Evolutionary conservation across 1,140 invertebrate species (phyloP), one percentile per base, ranked within the genome.

Genomic region (Lepidurus packardi): DNA sequence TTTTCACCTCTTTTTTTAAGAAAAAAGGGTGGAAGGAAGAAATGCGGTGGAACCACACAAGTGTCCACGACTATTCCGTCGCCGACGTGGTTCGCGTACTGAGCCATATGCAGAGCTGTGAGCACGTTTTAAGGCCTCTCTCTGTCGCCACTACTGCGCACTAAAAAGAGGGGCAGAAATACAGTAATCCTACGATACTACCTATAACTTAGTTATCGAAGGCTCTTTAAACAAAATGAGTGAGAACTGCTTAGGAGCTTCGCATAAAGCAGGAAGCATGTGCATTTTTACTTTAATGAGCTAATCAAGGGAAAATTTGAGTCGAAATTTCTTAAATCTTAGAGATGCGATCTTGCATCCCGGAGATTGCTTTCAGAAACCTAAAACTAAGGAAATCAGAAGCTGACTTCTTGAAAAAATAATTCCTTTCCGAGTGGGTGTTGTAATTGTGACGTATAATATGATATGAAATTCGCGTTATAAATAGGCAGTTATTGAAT

Each of bases 91-190:
- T 21, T 65, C 53, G 21, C 21, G 21, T 65, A 65, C 53, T 65
- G 53, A 21, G 53, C 53, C 21, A 11, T 65, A 21, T 65, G 21
- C 53, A 13, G 53, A 3, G 13, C 13, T 7, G 53, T 65, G 16
- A 65, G 9, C 16, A n/a, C 53, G 13, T 65, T 65, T 65, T 65
- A 65, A 65, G 16, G 13, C 53, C 53, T 65, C 7, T 13, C 34
- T 7, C 53, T 65, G 53, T 65, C 53, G 53, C 53, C 53, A 65
- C 53, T 65, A 65, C 53, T 65, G 53, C 53, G 53, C 53, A 65
- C 13, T 65, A 65, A 13, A 65, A 65, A 7, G 16, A 65, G 53
- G 53, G 53, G 53, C 6, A 13, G 21, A 65, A 65, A 65, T 21
- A 65, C 53, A 65, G 53, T 65, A 7, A n/a, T 13, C 53, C 16